Evolutionary conservation across 2,888 invertebrate genomes (phyloP).

Genomic region (Cloeon dipterum): DNA sequence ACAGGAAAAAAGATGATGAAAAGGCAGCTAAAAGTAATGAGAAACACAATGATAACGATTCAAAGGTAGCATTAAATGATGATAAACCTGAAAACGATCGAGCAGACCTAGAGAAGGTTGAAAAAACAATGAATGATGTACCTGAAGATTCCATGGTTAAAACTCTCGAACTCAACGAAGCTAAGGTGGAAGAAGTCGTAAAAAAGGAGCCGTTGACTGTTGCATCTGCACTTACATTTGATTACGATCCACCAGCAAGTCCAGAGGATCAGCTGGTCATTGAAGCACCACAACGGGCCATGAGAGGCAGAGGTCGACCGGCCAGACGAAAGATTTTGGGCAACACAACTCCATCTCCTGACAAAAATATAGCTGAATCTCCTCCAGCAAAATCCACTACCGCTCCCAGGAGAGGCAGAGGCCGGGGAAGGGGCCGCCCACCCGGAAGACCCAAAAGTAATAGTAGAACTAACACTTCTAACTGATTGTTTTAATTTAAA

Average conservation of each 20-base stretch:
- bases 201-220: neutral
- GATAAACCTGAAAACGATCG: too few relatives aligned
- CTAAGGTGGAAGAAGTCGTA: neutral
- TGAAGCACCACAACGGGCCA: neutral
- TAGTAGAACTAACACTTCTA: neutral
- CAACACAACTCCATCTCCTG: neutral
- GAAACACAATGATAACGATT: too few relatives aligned
- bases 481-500: neutral
- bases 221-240: neutral
- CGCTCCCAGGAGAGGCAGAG: conserved; percentile 10
- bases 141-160: too few relatives aligned
- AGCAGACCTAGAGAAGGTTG: too few relatives aligned
- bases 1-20: too few relatives aligned
- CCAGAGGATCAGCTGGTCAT: neutral
- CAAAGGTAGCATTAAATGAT: too few relatives aligned
- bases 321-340: neutral
- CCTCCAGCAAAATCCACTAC: too few relatives aligned
- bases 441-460: conserved; percentile 3
- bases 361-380: too few relatives aligned
- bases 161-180: too few relatives aligned
- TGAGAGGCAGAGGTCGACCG: neutral
- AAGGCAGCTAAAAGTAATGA: too few relatives aligned
- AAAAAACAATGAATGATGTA: too few relatives aligned
- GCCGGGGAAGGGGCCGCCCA: conserved; percentile 7
- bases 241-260: neutral